These are phyloP conservation scores for Macrosoma leucophasiata DNA, from an alignment of 2,888 invertebrate genomes.

Conservation along the genomic window DNA sequence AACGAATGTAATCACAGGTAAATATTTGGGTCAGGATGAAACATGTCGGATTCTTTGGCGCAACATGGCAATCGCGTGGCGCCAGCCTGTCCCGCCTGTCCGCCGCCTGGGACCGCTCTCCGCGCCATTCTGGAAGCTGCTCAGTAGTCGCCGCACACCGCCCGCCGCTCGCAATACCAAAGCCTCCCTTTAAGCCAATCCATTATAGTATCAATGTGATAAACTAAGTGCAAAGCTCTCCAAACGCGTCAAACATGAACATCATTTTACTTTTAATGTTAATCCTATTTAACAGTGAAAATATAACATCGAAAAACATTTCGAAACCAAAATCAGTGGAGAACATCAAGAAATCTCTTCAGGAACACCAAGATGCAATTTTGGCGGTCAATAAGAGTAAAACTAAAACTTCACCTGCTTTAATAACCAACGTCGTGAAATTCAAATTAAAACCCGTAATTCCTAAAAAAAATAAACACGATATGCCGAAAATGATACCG, in stretches of 20 bases:
- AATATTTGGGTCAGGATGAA: no score
- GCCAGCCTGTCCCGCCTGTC: no score
- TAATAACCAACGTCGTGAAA: slow-evolving; percentile 45
- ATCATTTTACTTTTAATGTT: slow-evolving; percentile 9
- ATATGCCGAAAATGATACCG: slow-evolving; percentile 39
- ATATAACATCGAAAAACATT: slow-evolving; percentile 13
- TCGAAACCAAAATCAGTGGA: slow-evolving; percentile 29
- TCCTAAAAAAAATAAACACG: slow-evolving; percentile 23
- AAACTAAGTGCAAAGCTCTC: no score
- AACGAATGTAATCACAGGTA: no score
- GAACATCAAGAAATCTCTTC: slow-evolving; percentile 46
- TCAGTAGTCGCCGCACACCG: slow-evolving; percentile 6
- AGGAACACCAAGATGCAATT: slow-evolving; percentile 43
- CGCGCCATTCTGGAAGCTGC: slow-evolving; percentile 6
- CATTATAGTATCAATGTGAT: no score
- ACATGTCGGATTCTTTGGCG: no score
- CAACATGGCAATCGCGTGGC: no score
- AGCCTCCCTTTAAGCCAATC: not conserved
- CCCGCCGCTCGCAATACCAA: no score
- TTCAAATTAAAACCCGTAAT: slow-evolving; percentile 26
- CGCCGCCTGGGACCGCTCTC: no score
- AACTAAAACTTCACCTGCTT: slow-evolving; percentile 38
- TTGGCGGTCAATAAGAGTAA: slow-evolving; percentile 40
- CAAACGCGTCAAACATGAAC: slow-evolving; percentile 12
- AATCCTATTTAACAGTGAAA: slow-evolving; percentile 5